These are phyloP conservation scores for Pantelozetes paolii DNA, from an alignment of 2,888 invertebrate species.

Conservation along the genomic window DNA sequence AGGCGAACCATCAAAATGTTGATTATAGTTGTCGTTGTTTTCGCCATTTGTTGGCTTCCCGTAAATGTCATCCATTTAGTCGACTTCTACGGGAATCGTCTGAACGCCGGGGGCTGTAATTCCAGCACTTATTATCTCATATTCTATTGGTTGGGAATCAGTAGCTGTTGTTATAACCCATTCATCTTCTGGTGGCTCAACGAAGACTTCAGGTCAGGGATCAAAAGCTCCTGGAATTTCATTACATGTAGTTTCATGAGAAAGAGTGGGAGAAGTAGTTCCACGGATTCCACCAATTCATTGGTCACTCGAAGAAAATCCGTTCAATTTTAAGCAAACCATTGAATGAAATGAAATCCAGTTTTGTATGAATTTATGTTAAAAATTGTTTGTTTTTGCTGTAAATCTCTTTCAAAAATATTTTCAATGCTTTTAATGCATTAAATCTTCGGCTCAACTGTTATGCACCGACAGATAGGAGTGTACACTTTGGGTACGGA, in stretches of 20 bases:
- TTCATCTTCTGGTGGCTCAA: slow-evolving; percentile 32
- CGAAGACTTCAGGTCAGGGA: slow-evolving; percentile 17
- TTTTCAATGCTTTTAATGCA: no score
- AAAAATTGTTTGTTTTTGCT: no score
- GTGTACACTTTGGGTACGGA: no score
- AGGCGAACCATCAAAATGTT: slow-evolving; percentile 29
- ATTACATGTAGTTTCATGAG: slow-evolving; percentile 12
- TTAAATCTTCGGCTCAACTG: no score
- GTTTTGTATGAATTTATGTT: no score
- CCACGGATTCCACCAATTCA: slow-evolving; percentile 5
- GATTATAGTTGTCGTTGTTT: slow-evolving; percentile 22
- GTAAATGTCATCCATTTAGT: not conserved
- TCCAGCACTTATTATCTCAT: not conserved
- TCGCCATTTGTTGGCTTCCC: slow-evolving; percentile 35
- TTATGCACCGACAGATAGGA: no score
- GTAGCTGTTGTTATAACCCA: slow-evolving; percentile 30
- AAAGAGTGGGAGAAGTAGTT: slow-evolving; percentile 9
- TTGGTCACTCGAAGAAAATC: not conserved
- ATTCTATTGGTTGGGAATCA: slow-evolving; percentile 31
- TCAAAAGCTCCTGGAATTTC: slow-evolving; percentile 7
- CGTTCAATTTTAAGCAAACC: not conserved
- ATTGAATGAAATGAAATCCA: not conserved
- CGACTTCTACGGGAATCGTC: slow-evolving; percentile 16
- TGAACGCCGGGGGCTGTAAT: slow-evolving; percentile 27
- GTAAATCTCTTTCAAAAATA: no score